These are phyloP conservation scores for Iselma pallidipennis DNA, from an alignment of 2,888 invertebrate species.

Conservation along the genomic window DNA sequence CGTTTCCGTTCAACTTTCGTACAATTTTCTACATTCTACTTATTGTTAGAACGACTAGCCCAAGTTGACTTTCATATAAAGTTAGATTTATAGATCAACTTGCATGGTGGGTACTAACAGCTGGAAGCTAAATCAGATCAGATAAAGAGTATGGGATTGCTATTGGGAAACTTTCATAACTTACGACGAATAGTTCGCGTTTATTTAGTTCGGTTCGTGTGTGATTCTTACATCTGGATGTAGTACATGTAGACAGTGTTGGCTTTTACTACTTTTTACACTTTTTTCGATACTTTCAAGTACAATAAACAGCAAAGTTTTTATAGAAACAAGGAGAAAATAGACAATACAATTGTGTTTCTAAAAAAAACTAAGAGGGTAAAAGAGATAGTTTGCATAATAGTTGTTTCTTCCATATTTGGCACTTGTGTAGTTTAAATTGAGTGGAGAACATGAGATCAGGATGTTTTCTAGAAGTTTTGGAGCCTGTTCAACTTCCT, in stretches of 20 bases:
- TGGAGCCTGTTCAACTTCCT: conserved; percentile 7
- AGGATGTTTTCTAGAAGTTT: neutral
- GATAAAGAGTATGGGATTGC: conserved; percentile 19
- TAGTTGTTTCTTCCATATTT: neutral
- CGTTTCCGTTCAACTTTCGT: neutral
- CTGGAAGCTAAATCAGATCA: conserved; percentile 21
- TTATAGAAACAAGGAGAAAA: neutral
- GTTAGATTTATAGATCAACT: conserved; percentile 13
- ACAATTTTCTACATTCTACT: conserved; percentile 1
- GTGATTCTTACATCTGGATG: neutral
- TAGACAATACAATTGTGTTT: too few species aligned
- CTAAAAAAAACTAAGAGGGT: too few species aligned
- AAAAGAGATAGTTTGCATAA: too few species aligned
- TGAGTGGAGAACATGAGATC: neutral
- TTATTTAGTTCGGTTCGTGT: conserved; percentile 14
- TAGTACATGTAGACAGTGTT: conserved; percentile 8
- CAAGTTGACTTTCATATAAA: conserved; percentile 6
- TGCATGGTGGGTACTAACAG: conserved; percentile 18
- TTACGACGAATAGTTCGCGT: conserved; percentile 10
- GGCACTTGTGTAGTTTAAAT: neutral
- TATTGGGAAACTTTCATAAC: conserved; percentile 20
- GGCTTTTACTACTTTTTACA: conserved; percentile 8
- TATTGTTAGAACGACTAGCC: neutral
- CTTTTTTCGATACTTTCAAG: conserved; percentile 1
- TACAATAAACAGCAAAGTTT: too few species aligned